Conservation (phyloP, 1,140 invertebrate species). For the Andrena cerasifolii region DNA sequence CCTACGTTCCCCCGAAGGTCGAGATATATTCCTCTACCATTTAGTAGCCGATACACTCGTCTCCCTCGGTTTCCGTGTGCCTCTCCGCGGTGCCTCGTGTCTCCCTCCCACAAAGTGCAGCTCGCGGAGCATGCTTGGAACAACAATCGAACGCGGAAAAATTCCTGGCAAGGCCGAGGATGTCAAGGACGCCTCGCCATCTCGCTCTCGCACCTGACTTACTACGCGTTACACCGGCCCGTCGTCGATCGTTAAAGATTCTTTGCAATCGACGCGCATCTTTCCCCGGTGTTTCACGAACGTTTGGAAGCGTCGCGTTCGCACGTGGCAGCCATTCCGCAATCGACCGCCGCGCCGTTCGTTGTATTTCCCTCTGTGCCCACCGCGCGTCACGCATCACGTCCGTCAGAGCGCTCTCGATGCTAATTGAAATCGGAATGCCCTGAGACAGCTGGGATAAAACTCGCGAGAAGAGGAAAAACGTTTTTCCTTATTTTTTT, state of each 20-base stretch:
- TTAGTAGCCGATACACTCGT: neutral
- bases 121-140: constrained; percentile 50
- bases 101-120: constrained; percentile 47
- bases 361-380: constrained; percentile 1
- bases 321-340: neutral
- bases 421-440: neutral
- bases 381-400: neutral
- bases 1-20: constrained; percentile 5
- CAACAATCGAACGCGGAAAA: constrained; percentile 75
- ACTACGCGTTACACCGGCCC: constrained; percentile 28
- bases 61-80: constrained; percentile 1
- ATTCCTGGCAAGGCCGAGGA: constrained; percentile 75
- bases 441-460: neutral
- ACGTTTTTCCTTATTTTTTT: too few relatives aligned
- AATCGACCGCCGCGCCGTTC: neutral
- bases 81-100: constrained; percentile 2
- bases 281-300: neutral
- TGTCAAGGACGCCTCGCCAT: constrained; percentile 71
- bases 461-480: neutral
- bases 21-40: neutral
- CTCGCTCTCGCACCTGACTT: constrained; percentile 61
- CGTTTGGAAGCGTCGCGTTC: neutral
- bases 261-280: neutral
- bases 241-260: constrained; percentile 5
- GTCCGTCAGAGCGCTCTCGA: too few relatives aligned